Evolutionary conservation across 1,140 invertebrate species (phyloP).

Genomic region (Argopecten irradians): DNA sequence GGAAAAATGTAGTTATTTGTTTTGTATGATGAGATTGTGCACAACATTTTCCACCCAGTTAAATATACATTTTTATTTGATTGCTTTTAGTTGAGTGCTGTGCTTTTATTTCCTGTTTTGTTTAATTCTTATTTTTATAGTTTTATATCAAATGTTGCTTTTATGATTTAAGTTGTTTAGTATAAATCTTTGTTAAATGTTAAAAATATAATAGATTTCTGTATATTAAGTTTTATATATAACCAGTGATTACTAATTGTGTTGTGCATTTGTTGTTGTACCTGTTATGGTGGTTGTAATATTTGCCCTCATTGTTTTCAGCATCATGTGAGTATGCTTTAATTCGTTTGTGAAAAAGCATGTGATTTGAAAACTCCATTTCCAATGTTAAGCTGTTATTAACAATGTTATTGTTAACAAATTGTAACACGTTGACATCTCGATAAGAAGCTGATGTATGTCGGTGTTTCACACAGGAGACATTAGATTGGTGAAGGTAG

Average conservation of each 20-base stretch:
- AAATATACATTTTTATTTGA: too few relatives aligned
- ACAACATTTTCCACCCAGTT: too few relatives aligned
- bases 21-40: too few relatives aligned
- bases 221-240: neutral
- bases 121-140: too few relatives aligned
- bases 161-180: too few relatives aligned
- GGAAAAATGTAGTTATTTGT: too few relatives aligned
- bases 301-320: neutral
- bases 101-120: too few relatives aligned
- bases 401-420: neutral
- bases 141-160: too few relatives aligned
- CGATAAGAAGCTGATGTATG: neutral
- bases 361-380: neutral
- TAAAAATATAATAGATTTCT: neutral
- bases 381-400: neutral
- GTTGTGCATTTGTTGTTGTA: neutral
- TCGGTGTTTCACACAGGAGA: neutral
- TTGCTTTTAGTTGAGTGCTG: too few relatives aligned
- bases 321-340: slow-evolving; percentile 11
- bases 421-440: neutral
- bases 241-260: neutral
- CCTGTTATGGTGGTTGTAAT: neutral
- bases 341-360: neutral
- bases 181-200: neutral
- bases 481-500: neutral